Evolutionary conservation across 2,888 invertebrate species (phyloP), one percentile per base, ranked within the genome.

Genomic region (Hemaris fuciformis): DNA sequence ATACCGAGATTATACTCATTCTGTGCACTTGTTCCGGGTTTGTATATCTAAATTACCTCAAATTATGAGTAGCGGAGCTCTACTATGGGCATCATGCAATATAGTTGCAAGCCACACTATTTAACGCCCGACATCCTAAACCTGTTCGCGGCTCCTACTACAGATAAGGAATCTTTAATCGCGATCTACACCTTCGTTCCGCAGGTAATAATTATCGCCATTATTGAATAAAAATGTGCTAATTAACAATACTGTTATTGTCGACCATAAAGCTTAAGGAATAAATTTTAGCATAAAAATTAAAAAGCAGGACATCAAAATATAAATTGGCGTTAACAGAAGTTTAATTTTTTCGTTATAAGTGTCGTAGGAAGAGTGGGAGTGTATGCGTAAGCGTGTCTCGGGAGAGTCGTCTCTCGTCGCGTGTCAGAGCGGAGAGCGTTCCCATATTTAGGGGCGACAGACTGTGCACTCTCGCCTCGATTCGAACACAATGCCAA

Each of bases 401-500:
- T 75, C 72, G 45, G 58, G 72, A 75, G 76, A 71, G 71, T 65
- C 64, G 63, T 74, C 53, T 18, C 18, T 64, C 64, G 67, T 62
- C 66, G 48, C 38, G 53, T 25, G 25, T 60, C 41, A 57, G 57
- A 46, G 23, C 45, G 31, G 31, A 22, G 48, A 45, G 23, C 53
- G 43, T 57, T 46, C 25, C 18, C 46, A 25, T 57, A 38, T 43
- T 67, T 63, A 62, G 61, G 62, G 64, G 59, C 66, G 71, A 68
- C 68, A 70, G 65, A 67, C 67, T 27, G 8, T 15, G 10, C 53
- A 18, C 10, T 53, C 60, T 31, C 59, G 56, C 34, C 38, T 57
- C 57, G 43, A 70, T 65, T 72, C 78, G 78, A 75, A 81, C 81
- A 83, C 84, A 82, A 88, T 86, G 86, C 86, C 92, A 92, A 92